Base-by-base conservation (phyloP, 1,140 invertebrate species). In the Neodiprion pinetum region DNA sequence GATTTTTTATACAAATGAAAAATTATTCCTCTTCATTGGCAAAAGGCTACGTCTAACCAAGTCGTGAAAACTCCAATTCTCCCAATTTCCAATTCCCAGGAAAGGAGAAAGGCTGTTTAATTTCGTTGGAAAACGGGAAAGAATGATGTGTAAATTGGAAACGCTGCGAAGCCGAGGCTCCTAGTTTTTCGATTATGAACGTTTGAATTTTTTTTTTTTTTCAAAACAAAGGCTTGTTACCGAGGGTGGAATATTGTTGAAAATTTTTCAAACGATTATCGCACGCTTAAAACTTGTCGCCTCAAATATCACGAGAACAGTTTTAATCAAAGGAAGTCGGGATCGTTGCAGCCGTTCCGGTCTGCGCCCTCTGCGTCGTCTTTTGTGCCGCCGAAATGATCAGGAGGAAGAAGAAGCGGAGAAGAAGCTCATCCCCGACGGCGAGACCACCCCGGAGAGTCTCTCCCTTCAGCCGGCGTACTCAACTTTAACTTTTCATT, bases 401-500 rank as follows among this genome's bases (percentile, higher is more conserved):
- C 28, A 3, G 28, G 5, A 1, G 28, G 28, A 40, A 40, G 28
- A 40, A 40, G 1, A 40, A 40, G 5, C 28, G 28, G 28, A 40
- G 28, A 40, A 40, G 28, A 40, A 40, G 28, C 28, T 40, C 28
- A 40, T 40, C 28, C 28, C 28, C 28, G 5, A 40, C 21, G 14
- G 49, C 40, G 48, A 72, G n/a, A 21, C 50, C n/a, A 28, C 50
- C 14, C 17, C 23, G 12, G 48, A 68, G 72, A 70, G 71, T 67
- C 69, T 73, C 17, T 61, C 40, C 28, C 69, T 47, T 67, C 17
- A 23, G 28, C 28, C 67, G 48, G 48, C 49, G 50, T 67, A 75
- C 72, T 49, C 53, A 50, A 66, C 61, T 8, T 70, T 53, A 76
- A 61, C 28, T 70, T 76, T 72, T 74, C 47, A 76, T 74, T 40